Conservation (phyloP, 2,888 invertebrate genomes). For the Hemaris fuciformis region DNA sequence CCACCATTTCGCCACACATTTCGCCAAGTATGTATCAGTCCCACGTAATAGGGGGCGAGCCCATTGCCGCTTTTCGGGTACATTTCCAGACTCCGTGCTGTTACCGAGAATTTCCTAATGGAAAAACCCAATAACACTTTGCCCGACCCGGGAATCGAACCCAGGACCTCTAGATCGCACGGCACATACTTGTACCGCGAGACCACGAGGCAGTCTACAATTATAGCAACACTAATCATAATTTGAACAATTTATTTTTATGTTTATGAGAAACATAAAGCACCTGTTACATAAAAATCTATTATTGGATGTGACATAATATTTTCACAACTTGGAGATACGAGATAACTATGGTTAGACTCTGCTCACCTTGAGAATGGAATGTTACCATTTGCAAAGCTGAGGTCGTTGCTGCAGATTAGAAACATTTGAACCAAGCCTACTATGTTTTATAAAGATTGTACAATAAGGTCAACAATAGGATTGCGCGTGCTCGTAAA, state of each 20-base stretch:
- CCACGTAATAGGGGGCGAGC: no score
- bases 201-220: background rate
- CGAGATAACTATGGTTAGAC: constrained; percentile 47
- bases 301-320: constrained; percentile 53
- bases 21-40: no score
- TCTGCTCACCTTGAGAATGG: constrained; percentile 70
- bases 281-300: constrained; percentile 17
- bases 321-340: constrained; percentile 48
- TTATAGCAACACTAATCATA: background rate
- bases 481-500: no score
- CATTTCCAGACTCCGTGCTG: no score
- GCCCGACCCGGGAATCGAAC: no score
- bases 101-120: no score
- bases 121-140: no score
- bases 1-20: no score
- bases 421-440: background rate
- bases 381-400: constrained; percentile 60
- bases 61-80: no score
- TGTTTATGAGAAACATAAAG: background rate
- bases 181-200: no score
- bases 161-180: no score
- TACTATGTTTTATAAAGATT: background rate
- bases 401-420: constrained; percentile 28
- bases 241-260: background rate
- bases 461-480: background rate